Conservation (phyloP, 2,113 vertebrate genomes). For the Turdus rufiventris region DNA sequence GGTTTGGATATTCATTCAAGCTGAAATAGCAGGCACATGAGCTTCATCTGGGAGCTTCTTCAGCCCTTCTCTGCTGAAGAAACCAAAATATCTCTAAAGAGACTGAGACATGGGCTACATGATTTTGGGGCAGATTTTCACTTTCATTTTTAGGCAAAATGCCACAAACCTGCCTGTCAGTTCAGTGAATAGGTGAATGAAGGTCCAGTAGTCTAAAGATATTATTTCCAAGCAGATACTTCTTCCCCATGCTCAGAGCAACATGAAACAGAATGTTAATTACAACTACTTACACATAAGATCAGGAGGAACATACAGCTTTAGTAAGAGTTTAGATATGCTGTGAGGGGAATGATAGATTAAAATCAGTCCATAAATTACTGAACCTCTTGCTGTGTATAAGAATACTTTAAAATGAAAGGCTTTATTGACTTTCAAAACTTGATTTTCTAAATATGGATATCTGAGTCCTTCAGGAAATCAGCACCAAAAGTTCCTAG, state of each 20-base stretch:
- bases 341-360: background rate
- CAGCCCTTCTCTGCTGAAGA: background rate
- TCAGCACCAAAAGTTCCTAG: background rate
- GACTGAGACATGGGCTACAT: background rate
- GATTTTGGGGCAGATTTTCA: background rate
- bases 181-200: background rate
- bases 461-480: background rate
- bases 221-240: background rate
- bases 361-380: conserved; percentile 1
- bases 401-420: background rate
- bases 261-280: background rate
- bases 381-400: background rate
- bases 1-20: background rate
- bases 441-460: background rate
- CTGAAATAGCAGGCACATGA: background rate
- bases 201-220: background rate
- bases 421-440: background rate
- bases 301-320: background rate
- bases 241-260: background rate
- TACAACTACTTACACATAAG: background rate
- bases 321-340: background rate
- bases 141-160: background rate
- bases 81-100: background rate
- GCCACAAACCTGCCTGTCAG: background rate
- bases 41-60: background rate